A percentile compares a stretch with the other conserved stretches of the same genome.
phyloP scores from a whole-genome alignment of 2,888 invertebrate species.

The Eristalis tenax region DNA sequence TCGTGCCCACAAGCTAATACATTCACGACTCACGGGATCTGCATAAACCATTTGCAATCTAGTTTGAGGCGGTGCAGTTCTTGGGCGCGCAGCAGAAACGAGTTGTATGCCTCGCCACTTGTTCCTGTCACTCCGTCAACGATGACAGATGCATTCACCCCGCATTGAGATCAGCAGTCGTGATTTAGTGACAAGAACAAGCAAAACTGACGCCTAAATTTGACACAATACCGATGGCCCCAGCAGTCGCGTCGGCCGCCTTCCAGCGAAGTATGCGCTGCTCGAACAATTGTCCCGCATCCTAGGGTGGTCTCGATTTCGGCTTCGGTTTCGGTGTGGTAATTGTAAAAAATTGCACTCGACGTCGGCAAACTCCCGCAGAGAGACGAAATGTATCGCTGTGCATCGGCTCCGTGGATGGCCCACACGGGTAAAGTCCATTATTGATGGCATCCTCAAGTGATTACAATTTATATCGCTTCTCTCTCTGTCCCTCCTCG shows the following conservation, averaged over 20 bases:
- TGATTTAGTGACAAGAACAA: background rate
- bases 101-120: background rate
- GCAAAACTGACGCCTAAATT: background rate
- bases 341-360: slow-evolving; percentile 68
- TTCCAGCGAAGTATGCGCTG: background rate
- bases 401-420: background rate
- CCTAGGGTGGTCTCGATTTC: slow-evolving; percentile 14
- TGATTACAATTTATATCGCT: slow-evolving; percentile 67
- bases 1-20: slow-evolving; percentile 19
- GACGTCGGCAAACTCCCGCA: slow-evolving; percentile 34
- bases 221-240: background rate
- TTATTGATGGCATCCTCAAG: slow-evolving; percentile 71
- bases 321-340: slow-evolving; percentile 28
- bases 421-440: slow-evolving; percentile 58
- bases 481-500: background rate
- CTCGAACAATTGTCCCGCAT: slow-evolving; percentile 55
- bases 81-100: background rate
- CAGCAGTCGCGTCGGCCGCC: too few relatives aligned
- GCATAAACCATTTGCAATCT: slow-evolving; percentile 37
- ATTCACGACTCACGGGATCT: background rate
- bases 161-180: background rate
- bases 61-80: slow-evolving; percentile 30
- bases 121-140: background rate
- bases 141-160: background rate
- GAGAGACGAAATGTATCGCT: background rate